Evolutionary conservation across 2,888 invertebrate species (phyloP).

Genomic region (Linyphia triangularis): DNA sequence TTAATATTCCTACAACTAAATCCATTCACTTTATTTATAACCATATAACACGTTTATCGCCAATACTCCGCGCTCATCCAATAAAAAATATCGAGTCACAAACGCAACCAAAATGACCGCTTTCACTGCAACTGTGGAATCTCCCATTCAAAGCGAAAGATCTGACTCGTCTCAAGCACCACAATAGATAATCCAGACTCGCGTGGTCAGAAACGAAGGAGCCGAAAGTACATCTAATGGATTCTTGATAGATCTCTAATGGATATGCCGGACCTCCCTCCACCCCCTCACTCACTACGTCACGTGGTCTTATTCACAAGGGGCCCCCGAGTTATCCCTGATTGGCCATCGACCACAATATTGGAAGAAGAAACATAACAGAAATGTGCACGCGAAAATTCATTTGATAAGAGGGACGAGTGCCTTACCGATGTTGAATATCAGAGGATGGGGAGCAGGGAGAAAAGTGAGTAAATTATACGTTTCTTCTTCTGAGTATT

Average conservation of each 20-base stretch:
- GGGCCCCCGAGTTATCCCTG: conserved; percentile 43
- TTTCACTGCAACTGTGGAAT: background rate
- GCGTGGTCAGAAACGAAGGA: conserved; percentile 66
- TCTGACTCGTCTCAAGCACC: conserved; percentile 20
- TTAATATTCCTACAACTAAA: background rate
- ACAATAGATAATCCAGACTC: conserved; percentile 61
- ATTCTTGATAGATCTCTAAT: conserved; percentile 74
- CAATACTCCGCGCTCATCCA: too few species aligned
- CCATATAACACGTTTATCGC: too few species aligned
- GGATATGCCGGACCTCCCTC: conserved; percentile 29
- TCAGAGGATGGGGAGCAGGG: conserved; percentile 9
- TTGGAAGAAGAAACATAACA: background rate
- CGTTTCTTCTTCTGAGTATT: background rate
- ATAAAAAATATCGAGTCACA: background rate
- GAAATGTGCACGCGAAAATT: conserved; percentile 63
- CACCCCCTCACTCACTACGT: too few species aligned
- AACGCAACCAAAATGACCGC: background rate
- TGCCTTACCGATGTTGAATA: conserved; percentile 34
- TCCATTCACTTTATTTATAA: background rate
- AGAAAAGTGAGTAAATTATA: conserved; percentile 29
- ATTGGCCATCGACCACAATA: conserved; percentile 69
- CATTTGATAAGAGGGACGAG: background rate
- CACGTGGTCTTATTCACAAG: conserved; percentile 70
- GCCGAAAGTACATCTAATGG: conserved; percentile 71
- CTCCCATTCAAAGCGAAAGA: background rate